A percentile compares a stretch with the other conserved stretches of the same genome.
phyloP scores from a whole-genome alignment of 1,140 invertebrate species.

The Hermetia illucens region DNA sequence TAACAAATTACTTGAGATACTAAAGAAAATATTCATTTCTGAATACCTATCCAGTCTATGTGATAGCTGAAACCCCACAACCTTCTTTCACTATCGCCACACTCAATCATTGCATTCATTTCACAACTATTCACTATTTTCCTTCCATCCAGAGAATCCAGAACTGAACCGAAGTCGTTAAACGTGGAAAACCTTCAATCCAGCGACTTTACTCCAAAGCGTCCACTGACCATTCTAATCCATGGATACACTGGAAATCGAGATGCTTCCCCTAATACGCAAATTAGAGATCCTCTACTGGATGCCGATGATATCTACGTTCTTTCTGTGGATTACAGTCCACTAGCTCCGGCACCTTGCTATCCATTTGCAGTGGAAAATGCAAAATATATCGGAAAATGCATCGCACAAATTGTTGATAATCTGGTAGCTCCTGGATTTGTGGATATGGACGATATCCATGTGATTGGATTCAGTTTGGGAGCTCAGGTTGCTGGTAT shows the following conservation, averaged over 20 bases:
- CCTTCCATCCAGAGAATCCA: slow-evolving; percentile 30
- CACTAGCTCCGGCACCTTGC: slow-evolving; percentile 37
- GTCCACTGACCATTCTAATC: slow-evolving; percentile 34
- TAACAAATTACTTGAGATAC: too few species aligned
- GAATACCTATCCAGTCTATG: too few species aligned
- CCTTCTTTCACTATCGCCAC: too few species aligned
- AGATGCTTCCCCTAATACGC: slow-evolving; percentile 39
- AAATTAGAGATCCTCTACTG: slow-evolving; percentile 38
- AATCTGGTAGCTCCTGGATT: slow-evolving; percentile 38
- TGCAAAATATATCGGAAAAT: slow-evolving; percentile 37
- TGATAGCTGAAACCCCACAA: too few species aligned
- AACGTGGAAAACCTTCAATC: slow-evolving; percentile 26
- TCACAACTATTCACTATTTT: too few species aligned
- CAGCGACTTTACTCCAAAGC: slow-evolving; percentile 30
- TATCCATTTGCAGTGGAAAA: slow-evolving; percentile 41
- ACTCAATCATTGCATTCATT: too few species aligned
- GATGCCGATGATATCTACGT: slow-evolving; percentile 40
- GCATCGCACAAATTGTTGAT: slow-evolving; percentile 45
- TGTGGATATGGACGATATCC: slow-evolving; percentile 45
- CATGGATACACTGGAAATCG: slow-evolving; percentile 42
- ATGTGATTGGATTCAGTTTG: slow-evolving; percentile 83
- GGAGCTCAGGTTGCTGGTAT: slow-evolving; percentile 78
- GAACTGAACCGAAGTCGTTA: slow-evolving; percentile 31
- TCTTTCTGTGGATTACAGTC: slow-evolving; percentile 43
- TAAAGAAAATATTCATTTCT: too few species aligned